Percentiles rank a stretch among this genome's conserved stretches.
Evolutionary conservation across 2,888 invertebrate species (phyloP).

Genomic region (Ophion costatus): DNA sequence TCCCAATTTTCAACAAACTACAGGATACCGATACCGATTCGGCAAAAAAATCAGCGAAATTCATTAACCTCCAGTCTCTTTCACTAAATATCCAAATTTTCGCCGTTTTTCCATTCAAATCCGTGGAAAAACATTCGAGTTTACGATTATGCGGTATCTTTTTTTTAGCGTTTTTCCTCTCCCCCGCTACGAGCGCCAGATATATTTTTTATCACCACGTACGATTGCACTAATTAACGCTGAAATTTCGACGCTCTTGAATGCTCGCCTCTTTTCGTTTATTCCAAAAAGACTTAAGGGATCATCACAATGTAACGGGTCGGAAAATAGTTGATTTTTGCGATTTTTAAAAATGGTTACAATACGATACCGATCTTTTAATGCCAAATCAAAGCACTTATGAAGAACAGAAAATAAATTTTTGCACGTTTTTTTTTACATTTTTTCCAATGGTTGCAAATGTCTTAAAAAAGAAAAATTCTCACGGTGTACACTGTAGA

Average conservation of each 20-base stretch:
- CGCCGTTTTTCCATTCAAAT: neutral
- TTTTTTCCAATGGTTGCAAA: too few relatives aligned
- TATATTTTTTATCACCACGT: neutral
- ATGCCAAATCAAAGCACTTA: too few relatives aligned
- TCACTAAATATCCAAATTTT: neutral
- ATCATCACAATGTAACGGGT: too few relatives aligned
- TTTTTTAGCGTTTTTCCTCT: neutral
- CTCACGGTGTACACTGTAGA: too few relatives aligned
- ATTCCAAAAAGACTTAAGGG: too few relatives aligned
- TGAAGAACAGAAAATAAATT: too few relatives aligned
- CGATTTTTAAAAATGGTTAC: too few relatives aligned
- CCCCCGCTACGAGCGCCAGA: neutral
- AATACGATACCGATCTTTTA: neutral
- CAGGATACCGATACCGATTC: neutral
- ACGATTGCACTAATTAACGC: neutral
- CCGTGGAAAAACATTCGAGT: neutral
- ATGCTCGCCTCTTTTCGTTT: neutral
- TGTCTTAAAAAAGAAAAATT: too few relatives aligned
- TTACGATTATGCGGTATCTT: neutral
- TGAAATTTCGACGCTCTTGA: neutral
- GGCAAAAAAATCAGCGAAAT: neutral
- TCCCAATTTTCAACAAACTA: constrained; percentile 35
- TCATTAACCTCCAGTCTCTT: neutral
- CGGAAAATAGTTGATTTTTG: too few relatives aligned
- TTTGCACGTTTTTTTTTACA: too few relatives aligned